These are phyloP conservation scores for Ceratina australensis DNA, from an alignment of 1,140 invertebrate genomes.

Conservation along the genomic window DNA sequence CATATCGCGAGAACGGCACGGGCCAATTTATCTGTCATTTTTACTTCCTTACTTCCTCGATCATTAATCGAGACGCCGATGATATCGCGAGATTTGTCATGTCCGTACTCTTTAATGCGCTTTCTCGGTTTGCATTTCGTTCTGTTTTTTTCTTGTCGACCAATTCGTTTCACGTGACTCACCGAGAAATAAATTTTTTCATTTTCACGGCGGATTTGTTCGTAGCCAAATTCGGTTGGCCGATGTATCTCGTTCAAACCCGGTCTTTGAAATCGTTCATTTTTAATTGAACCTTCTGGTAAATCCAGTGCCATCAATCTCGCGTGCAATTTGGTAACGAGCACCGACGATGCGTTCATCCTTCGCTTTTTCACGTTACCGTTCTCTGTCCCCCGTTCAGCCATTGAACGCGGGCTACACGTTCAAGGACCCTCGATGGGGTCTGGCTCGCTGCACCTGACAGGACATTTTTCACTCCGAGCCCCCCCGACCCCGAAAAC, in stretches of 20 bases:
- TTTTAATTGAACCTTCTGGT: neutral
- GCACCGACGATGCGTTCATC: neutral
- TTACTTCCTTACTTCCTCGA: neutral
- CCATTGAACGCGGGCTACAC: neutral
- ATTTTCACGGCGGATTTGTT: neutral
- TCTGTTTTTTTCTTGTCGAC: neutral
- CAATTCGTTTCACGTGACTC: too few relatives aligned
- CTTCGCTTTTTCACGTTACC: neutral
- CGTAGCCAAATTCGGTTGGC: too few relatives aligned
- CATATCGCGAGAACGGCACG: neutral
- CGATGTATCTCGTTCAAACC: neutral
- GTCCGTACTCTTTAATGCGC: neutral
- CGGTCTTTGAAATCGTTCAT: neutral
- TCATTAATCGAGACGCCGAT: neutral
- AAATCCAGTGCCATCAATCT: neutral
- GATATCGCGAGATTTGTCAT: neutral
- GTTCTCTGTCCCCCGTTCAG: neutral
- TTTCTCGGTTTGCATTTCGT: neutral
- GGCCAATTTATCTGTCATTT: too few relatives aligned
- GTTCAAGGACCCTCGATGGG: conserved; percentile 5
- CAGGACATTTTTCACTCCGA: conserved; percentile 43
- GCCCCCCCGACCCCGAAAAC: conserved; percentile 13
- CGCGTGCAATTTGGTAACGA: neutral
- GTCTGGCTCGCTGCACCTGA: conserved; percentile 39
- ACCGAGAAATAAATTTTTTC: neutral